Evolutionary conservation across 2,797 vertebrate species (phyloP), one percentile per base, ranked within the genome.

Genomic region (Cynopterus sphinx): DNA sequence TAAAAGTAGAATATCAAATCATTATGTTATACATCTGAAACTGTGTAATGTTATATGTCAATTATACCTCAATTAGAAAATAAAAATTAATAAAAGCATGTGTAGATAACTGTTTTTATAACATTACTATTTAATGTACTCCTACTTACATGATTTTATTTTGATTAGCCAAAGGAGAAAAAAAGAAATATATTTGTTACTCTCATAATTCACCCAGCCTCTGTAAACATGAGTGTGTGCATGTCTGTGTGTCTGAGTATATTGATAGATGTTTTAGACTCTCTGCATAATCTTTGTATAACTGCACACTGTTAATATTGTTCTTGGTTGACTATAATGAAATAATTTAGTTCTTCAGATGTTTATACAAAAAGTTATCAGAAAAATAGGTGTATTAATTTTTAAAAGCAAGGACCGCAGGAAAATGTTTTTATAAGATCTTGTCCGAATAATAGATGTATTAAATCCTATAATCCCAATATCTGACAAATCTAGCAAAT

Each of bases 141-240:
- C 88, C 73, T 85, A 73, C 39, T 93, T 87, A 24, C 19, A 41
- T 55, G 8, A 90, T 67, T 87, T 95, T 85, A 96, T 79, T 46
- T n/a, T 84, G 57, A 77, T 65, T 79, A 74, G 6, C 19, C 57
- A 93, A 92, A 84, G 36, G 9, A 19, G 3, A 36, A 83, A 68
- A 89, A 53, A 16, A 12, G 41, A 92, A 49, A n/a, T 57, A 49
- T 57, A 53, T n/a, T 13, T 87, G 21, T 59, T 55, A n/a, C 11
- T 81, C 65, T 81, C 33, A 24, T 22, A 95, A 65, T 87, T 95
- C 61, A 61, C 67, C 36, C 89, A 74, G 83, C 0, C 26, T 83
- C 33, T 9, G 36, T 2, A 28, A 13, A 19, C 6, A 6, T 10
- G 19, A 16, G 36, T 19, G 0, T 46, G 15, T 51, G 3, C 74